Evolutionary conservation across 2,113 vertebrate genomes (phyloP).

Genomic region (Entelurus aequoreus): DNA sequence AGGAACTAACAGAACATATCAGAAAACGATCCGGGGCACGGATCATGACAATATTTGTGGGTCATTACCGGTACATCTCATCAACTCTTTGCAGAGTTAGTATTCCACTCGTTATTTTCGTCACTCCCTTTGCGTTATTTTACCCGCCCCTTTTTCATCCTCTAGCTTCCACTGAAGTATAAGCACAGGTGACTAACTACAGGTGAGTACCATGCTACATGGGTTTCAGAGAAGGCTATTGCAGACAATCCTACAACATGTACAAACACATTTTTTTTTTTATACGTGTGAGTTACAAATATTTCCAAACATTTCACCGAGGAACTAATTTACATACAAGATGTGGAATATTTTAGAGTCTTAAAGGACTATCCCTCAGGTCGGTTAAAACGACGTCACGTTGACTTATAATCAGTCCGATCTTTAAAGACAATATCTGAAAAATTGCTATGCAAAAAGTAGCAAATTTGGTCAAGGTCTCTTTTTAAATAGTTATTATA

Average conservation of each 20-base stretch:
- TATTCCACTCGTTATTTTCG: slow-evolving; percentile 58
- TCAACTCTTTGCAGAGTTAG: slow-evolving; percentile 50
- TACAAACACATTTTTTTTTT: slow-evolving; percentile 72
- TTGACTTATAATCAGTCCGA: slow-evolving; percentile 69
- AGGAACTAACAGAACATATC: no score
- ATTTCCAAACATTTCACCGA: slow-evolving; percentile 83
- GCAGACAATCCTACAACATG: slow-evolving; percentile 86
- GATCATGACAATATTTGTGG: slow-evolving; percentile 16
- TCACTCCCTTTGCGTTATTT: slow-evolving; percentile 58
- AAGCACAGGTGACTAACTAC: slow-evolving; percentile 65
- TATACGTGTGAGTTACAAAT: slow-evolving; percentile 78
- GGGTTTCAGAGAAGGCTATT: slow-evolving; percentile 79
- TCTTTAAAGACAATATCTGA: slow-evolving; percentile 87
- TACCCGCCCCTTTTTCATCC: slow-evolving; percentile 67
- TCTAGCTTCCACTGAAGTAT: slow-evolving; percentile 57
- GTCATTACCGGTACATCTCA: slow-evolving; percentile 66
- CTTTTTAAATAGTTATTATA: slow-evolving; percentile 76
- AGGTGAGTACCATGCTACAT: slow-evolving; percentile 77
- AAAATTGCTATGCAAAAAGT: slow-evolving; percentile 78
- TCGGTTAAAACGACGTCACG: slow-evolving; percentile 69
- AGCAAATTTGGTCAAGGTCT: slow-evolving; percentile 87
- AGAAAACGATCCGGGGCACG: no score
- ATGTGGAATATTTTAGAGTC: slow-evolving; percentile 93
- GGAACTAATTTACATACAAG: slow-evolving; percentile 79
- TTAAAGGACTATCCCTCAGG: slow-evolving; percentile 77